A percentile compares a stretch with the other conserved stretches of the same genome.
These are phyloP conservation scores for Trematomus loennbergii DNA, from an alignment of 2,113 vertebrate genomes.

Conservation along the genomic window DNA sequence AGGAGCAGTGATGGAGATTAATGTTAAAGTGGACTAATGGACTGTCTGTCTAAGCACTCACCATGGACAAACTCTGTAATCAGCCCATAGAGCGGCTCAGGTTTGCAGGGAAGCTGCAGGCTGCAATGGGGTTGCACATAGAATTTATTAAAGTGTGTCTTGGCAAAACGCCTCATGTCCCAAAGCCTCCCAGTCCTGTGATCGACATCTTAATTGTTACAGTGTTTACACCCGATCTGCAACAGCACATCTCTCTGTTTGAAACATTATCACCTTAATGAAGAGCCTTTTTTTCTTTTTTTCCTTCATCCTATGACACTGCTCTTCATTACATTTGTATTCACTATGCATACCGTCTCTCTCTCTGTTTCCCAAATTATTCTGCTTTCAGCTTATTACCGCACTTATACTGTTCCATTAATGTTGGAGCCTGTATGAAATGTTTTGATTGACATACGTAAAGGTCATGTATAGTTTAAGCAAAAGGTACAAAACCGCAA, in stretches of 20 bases:
- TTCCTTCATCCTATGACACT: neutral
- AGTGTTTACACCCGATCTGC: conserved; percentile 60
- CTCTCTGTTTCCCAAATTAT: conserved; percentile 4
- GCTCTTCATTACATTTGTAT: neutral
- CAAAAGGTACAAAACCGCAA: neutral
- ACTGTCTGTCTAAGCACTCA: conserved; percentile 64
- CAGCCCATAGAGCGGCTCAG: conserved; percentile 45
- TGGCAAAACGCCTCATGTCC: conserved; percentile 63
- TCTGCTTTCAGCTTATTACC: neutral
- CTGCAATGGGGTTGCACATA: conserved; percentile 53
- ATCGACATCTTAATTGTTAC: conserved; percentile 70
- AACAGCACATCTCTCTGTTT: conserved; percentile 23
- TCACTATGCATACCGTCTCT: neutral
- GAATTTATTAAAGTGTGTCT: conserved; percentile 66
- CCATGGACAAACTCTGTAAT: conserved; percentile 64
- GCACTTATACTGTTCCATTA: neutral
- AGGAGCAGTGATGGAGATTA: conserved; percentile 67
- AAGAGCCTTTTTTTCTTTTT: neutral
- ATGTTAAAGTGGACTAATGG: conserved; percentile 73
- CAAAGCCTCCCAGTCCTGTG: conserved; percentile 56
- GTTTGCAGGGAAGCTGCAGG: conserved; percentile 37
- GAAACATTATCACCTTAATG: conserved; percentile 56
- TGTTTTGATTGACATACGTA: neutral
- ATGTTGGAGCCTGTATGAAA: neutral
- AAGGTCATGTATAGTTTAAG: conserved; percentile 4